Base-by-base conservation (phyloP, 2,888 invertebrate species). In the Cyclophora punctaria region DNA sequence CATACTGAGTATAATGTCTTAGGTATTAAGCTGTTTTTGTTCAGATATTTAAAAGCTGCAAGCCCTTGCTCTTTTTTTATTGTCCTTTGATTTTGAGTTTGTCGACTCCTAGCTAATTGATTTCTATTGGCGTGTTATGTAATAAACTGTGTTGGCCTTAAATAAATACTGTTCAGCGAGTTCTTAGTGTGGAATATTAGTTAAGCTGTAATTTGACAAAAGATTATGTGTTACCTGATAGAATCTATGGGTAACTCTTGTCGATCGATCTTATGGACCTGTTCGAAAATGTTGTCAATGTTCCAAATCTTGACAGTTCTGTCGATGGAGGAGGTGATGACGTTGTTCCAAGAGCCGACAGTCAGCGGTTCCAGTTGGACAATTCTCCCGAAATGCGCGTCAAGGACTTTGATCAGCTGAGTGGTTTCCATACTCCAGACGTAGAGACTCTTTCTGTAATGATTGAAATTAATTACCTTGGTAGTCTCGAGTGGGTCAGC, bases 301-400 rank as follows among this genome's bases (percentile, higher is more conserved):
- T 99, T 99, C 99, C 99, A 99, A 3, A 98, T 97, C 90, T 99
- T 99, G 4, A 99, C 98, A 0, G 98, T 97, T 54, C 98, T 92
- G 80, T 99, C 99, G 47, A 99, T 98, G 0, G 98, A 98, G 0
- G 98, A 98, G 0, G 99, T 98, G 46, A 99, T 96, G 3, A 98
- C 93, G 75, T 95, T 96, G 76, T 97, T 97, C 97, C 97, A 97
- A 58, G 94, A 92, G 0, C 95, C 96, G 7, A 96, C 92, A 0
- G 95, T 96, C 42, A 98, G 84, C 0, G 97, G 93, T 62, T 95
- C 95, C 52, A 99, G 82, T 64, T 97, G 96, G 51, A 99, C 96
- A 6, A 99, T 98, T 53, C 99, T 90, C 0, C 98, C 98, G 66
- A 98, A 99, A 80, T 99, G 99, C 0, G 98, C 99, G 73, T 99